phyloP scores from a whole-genome alignment of 1,140 invertebrate genomes.

The Hypothenemus hampei region DNA sequence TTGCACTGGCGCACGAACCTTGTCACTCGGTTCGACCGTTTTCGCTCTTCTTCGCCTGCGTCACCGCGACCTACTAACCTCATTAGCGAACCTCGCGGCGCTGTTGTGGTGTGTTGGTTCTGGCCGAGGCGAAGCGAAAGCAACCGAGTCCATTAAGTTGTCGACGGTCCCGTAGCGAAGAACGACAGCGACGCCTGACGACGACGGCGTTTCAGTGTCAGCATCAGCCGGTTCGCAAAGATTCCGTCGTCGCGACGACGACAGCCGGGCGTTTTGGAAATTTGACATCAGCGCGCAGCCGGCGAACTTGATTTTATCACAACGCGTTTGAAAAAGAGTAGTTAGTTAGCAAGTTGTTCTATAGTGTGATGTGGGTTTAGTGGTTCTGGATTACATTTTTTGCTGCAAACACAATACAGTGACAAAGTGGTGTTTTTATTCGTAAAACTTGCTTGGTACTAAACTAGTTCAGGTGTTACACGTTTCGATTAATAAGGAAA shows the following conservation, averaged over 20 bases:
- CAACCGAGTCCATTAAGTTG: conserved; percentile 38
- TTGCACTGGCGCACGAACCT: conserved; percentile 26
- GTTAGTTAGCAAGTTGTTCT: no score
- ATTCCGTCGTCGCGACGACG: conserved; percentile 8
- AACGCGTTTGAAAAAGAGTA: background rate
- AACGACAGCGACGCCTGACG: no score
- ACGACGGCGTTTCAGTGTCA: conserved; percentile 21
- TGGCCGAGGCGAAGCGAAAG: conserved; percentile 16
- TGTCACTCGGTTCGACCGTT: conserved; percentile 26
- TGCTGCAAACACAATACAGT: no score
- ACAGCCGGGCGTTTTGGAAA: conserved; percentile 11
- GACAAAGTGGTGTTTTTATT: background rate
- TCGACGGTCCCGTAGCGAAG: conserved; percentile 31
- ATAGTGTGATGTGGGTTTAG: no score
- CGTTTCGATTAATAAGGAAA: no score
- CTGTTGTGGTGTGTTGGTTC: conserved; percentile 17
- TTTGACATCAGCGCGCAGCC: conserved; percentile 11
- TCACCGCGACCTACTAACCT: conserved; percentile 45
- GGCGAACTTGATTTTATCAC: conserved; percentile 11
- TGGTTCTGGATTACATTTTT: no score
- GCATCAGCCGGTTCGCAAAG: background rate
- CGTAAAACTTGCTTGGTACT: no score
- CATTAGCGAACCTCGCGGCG: conserved; percentile 42
- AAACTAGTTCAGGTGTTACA: no score
- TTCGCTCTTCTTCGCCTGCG: conserved; percentile 39